Evolutionary conservation across 92 coral and sea anemone species (phyloP), one percentile per base, ranked within the genome.

Genomic region (Parazoanthus swiftii): DNA sequence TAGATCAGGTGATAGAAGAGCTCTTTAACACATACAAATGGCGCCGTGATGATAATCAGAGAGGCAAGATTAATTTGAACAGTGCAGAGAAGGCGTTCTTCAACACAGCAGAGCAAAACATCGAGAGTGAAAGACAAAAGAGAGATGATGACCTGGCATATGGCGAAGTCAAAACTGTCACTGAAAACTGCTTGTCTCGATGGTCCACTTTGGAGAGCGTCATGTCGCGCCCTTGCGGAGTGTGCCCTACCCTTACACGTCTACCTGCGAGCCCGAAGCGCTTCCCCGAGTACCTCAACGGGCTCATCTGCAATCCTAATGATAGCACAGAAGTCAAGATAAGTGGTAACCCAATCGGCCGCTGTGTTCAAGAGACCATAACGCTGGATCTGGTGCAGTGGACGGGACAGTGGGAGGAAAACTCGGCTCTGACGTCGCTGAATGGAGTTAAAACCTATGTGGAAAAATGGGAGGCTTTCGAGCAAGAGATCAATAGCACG

Each of bases 221-320:
- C 29, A 46, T 44, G 44, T 20, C 23, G 15, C 87, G 87, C 1
- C 29, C 87, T 2, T 84, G 87, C 68, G 87, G 87, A 16, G 87
- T 84, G 46, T 84, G 87, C 16, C 87, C 87, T 5, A 84, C 87
- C 2, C 7, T 38, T 18, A 84, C 87, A 20, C 59, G 87, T 8
- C 87, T 71, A 51, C 78, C 79, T 6, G 44, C 71, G 37, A 84
- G 29, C 75, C 87, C 87, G 36, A 84, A 35, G 25, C 87, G 87
- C 36, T 84, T 84, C n/a, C 87, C 87, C 13, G 77, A 70, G 51
- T 84, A 84, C 25, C 10, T 84, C 15, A 84, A 84, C 39, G 87
- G 87, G 6, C 79, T 84, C 3, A 84, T 71, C 16, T 84, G 87
- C 29, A 79, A 84, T 26, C 79, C 87, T 26, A 38, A 18, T 46